Evolutionary conservation across 2,113 vertebrate species (phyloP), one percentile per base, ranked within the genome.

Genomic region (Pollachius pollachius): DNA sequence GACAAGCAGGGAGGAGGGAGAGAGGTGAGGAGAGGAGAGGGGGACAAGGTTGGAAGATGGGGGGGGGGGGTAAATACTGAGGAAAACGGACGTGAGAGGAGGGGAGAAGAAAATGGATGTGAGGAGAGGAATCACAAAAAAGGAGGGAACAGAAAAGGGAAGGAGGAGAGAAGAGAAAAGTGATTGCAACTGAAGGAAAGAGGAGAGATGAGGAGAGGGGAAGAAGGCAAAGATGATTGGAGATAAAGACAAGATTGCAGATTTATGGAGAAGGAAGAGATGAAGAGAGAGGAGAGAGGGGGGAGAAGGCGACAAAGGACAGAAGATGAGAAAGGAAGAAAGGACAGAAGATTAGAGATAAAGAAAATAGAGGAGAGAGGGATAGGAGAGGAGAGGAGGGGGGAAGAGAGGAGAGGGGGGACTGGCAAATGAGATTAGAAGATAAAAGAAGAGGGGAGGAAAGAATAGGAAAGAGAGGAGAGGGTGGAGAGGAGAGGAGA

Each of bases 401-500:
- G 27, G 27, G 27, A 23, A 62, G 19, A 65, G 27, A 57, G 48
- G 52, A 27, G 27, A 27, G 27, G 27, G 4, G 2, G 4, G 11
- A 56, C 4, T 2, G 54, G 54, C 15, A 56, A n/a, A 56, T n/a
- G 54, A 56, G 17, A 56, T 15, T 56, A n/a, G 17, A 56, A 52
- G 48, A 52, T 5, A 6, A 74, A 15, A 65, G 65, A 71, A 74
- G 67, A 80, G 77, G 66, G 58, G 64, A 64, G 71, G 64, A 68
- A 65, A 72, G 77, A 71, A 77, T 71, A 79, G 72, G 71, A 69
- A 76, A 69, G 74, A 70, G 61, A 71, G 68, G 83, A 81, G 75
- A 79, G 81, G 84, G 80, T 75, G 70, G 71, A 88, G 73, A 58
- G 72, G 68, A 74, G 69, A 74, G 78, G 52, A 48, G 77, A 74